Percentiles rank a stretch among this genome's conserved stretches.
These are phyloP conservation scores for Neomonachus schauinslandi DNA, from an alignment of 2,113 vertebrate genomes.

Conservation along the genomic window DNA sequence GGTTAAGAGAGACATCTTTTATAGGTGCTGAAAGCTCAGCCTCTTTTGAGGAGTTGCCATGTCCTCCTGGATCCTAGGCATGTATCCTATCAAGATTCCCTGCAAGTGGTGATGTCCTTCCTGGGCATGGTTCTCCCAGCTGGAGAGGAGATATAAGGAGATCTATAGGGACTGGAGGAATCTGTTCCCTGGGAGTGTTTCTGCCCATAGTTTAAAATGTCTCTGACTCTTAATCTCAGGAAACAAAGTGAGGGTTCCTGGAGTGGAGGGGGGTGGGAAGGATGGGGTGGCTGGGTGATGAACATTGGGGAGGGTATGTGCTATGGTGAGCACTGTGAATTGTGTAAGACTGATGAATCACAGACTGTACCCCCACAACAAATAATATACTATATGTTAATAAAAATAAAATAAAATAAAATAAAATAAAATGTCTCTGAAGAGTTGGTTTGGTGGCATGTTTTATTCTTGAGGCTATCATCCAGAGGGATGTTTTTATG, in stretches of 20 bases:
- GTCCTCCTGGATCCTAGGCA: not conserved
- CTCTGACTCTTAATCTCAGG: not conserved
- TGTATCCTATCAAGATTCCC: not conserved
- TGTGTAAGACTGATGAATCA: too few relatives aligned
- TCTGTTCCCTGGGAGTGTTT: not conserved
- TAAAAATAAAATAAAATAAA: too few relatives aligned
- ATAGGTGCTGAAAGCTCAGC: constrained; percentile 65
- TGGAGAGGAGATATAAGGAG: not conserved
- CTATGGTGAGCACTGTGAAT: too few relatives aligned
- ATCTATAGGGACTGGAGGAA: not conserved
- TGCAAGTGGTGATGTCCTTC: not conserved
- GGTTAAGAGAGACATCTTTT: not conserved
- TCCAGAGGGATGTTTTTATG: not conserved
- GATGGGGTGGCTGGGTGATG: too few relatives aligned
- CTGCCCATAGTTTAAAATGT: not conserved
- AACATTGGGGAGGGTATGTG: too few relatives aligned
- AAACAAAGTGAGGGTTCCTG: too few relatives aligned
- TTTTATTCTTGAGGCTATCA: not conserved
- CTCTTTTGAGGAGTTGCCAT: constrained; percentile 36
- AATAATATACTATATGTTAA: too few relatives aligned
- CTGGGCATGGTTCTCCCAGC: not conserved
- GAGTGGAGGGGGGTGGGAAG: too few relatives aligned
- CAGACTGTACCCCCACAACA: too few relatives aligned
- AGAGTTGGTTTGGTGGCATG: not conserved
- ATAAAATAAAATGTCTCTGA: not conserved